phyloP scores from a whole-genome alignment of 2,888 invertebrate species.

The Netelia fuscicornis region DNA sequence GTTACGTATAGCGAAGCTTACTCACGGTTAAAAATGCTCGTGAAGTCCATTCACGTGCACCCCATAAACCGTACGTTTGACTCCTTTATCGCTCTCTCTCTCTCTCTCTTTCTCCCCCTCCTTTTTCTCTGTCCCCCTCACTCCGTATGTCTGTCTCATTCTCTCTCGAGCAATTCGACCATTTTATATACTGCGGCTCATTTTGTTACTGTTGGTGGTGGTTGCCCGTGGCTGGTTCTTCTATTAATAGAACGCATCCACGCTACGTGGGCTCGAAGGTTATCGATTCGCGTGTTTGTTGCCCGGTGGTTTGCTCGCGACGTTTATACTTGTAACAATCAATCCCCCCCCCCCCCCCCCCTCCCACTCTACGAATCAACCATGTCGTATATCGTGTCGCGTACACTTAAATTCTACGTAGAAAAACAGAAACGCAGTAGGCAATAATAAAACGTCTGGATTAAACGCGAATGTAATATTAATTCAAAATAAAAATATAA shows the following conservation, averaged over 20 bases:
- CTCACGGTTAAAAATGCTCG: background rate
- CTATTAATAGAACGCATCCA: constrained; percentile 53
- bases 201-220: constrained; percentile 1
- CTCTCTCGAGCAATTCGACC: constrained; percentile 3
- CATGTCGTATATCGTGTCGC: background rate
- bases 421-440: too few species aligned
- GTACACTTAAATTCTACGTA: background rate
- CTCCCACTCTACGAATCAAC: background rate
- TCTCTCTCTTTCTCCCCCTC: background rate
- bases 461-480: too few species aligned
- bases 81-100: constrained; percentile 16
- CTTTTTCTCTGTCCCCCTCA: too few species aligned
- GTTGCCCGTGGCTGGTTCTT: constrained; percentile 1
- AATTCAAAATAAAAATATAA: too few species aligned
- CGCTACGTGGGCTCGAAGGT: constrained; percentile 53
- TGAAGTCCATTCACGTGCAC: constrained; percentile 21
- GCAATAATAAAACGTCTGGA: too few species aligned
- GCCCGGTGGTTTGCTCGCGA: constrained; percentile 24
- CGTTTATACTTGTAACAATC: constrained; percentile 21
- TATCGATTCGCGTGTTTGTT: constrained; percentile 60
- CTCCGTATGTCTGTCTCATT: background rate
- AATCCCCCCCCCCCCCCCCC: background rate
- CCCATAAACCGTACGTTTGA: constrained; percentile 10
- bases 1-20: too few species aligned
- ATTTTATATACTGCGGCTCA: constrained; percentile 19